Conservation (phyloP, 2,797 vertebrate species). For the Falco cherrug region DNA sequence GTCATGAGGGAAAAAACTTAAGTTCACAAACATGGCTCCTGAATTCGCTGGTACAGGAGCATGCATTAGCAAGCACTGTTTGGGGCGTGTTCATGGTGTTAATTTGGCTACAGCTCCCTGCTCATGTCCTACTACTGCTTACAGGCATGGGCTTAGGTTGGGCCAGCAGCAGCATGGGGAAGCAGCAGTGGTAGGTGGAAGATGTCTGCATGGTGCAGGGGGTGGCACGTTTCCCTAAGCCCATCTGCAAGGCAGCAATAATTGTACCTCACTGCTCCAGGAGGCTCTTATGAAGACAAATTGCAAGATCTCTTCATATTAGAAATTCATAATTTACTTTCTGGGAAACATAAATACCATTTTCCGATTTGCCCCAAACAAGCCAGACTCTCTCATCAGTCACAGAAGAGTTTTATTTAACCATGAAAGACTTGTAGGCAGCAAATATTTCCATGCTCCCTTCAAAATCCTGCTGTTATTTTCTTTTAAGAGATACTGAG, state of each 20-base stretch:
- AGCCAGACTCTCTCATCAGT: background rate
- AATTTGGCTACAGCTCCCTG: background rate
- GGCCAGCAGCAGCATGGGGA: background rate
- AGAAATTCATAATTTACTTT: background rate
- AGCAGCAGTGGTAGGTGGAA: background rate
- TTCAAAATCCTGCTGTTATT: background rate
- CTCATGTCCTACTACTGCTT: background rate
- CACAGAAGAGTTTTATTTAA: background rate
- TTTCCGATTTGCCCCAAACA: background rate
- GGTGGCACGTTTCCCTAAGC: background rate
- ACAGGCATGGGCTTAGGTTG: background rate
- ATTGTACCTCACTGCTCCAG: background rate
- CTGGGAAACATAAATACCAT: background rate
- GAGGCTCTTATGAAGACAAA: background rate
- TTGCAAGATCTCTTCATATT: background rate
- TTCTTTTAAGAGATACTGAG: slow-evolving; percentile 10
- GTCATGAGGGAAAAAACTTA: background rate
- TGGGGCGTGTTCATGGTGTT: background rate
- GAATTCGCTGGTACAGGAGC: background rate
- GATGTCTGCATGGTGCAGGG: background rate
- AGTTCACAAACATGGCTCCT: background rate
- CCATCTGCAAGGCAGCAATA: background rate
- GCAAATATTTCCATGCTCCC: background rate
- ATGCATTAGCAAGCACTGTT: background rate
- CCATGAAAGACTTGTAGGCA: background rate